Conservation (phyloP, 2,888 invertebrate species). For the Athetis lepigone region DNA sequence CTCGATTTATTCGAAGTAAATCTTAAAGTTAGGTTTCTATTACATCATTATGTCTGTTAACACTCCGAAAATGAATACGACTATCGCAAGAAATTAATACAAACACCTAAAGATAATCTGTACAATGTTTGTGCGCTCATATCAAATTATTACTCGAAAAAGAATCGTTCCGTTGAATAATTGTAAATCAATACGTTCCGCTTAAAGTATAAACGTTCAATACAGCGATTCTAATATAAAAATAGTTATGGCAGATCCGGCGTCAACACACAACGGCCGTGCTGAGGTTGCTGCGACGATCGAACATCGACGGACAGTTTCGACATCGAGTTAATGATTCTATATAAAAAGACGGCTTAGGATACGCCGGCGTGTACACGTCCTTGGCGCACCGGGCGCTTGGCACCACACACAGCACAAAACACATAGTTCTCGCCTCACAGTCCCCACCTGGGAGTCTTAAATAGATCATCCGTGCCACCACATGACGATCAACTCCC, state of each 20-base stretch:
- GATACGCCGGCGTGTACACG: constrained; percentile 82
- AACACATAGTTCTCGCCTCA: constrained; percentile 84
- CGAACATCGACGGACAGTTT: constrained; percentile 86
- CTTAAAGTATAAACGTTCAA: constrained; percentile 78
- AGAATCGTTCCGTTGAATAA: constrained; percentile 76
- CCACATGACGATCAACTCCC: constrained; percentile 91
- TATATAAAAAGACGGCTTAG: constrained; percentile 88
- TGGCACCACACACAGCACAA: constrained; percentile 88
- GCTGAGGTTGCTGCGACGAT: constrained; percentile 76
- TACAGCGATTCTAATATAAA: constrained; percentile 86
- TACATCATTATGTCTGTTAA: constrained; percentile 71
- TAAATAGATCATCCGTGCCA: constrained; percentile 90
- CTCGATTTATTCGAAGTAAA: constrained; percentile 89
- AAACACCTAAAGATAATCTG: constrained; percentile 80
- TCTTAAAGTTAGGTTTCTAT: constrained; percentile 76
- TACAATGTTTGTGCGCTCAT: constrained; percentile 89
- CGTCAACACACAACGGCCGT: constrained; percentile 80
- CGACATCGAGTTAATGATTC: constrained; percentile 77
- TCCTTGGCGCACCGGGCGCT: constrained; percentile 84
- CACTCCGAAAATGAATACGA: constrained; percentile 71
- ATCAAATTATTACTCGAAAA: constrained; percentile 84
- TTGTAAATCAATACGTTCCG: constrained; percentile 79
- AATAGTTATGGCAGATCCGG: constrained; percentile 84
- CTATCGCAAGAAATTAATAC: constrained; percentile 78
- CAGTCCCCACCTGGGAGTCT: constrained; percentile 83